Conservation (phyloP, 2,888 invertebrate genomes). For the Spisula subtruncata region DNA sequence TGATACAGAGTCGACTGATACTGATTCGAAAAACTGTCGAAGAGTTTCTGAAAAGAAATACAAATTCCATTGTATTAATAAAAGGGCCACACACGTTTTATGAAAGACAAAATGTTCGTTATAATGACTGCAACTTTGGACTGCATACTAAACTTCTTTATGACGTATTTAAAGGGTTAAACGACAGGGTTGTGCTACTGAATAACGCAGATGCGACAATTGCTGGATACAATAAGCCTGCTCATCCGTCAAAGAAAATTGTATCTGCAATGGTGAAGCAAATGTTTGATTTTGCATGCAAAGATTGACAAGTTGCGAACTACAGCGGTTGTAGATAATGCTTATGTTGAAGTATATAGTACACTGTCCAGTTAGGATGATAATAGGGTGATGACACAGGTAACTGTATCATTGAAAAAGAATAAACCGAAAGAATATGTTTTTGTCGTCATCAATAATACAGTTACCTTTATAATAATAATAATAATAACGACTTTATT, state of each 20-base stretch:
- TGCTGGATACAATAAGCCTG: background rate
- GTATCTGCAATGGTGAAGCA: constrained; percentile 42
- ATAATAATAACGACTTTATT: too few relatives aligned
- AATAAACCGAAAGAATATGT: too few relatives aligned
- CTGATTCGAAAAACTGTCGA: background rate
- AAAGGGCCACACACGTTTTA: constrained; percentile 31
- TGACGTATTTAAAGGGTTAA: background rate
- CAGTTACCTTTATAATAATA: too few relatives aligned
- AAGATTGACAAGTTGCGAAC: background rate
- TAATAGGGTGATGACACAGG: too few relatives aligned
- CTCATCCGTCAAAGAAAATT: background rate
- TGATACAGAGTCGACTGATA: background rate
- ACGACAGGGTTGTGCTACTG: background rate
- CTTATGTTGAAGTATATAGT: too few relatives aligned
- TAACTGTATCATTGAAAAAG: too few relatives aligned
- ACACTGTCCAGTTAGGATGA: too few relatives aligned
- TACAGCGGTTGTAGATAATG: too few relatives aligned
- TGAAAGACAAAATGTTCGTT: background rate
- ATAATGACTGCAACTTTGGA: constrained; percentile 39
- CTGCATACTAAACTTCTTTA: background rate
- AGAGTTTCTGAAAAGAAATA: background rate
- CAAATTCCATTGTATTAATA: background rate
- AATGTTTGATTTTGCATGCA: constrained; percentile 47
- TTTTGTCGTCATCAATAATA: too few relatives aligned
- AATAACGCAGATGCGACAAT: constrained; percentile 3